Evolutionary conservation across 53 echinoderm and acorn worm species (phyloP).

Genomic region (Patiria pectinifera): DNA sequence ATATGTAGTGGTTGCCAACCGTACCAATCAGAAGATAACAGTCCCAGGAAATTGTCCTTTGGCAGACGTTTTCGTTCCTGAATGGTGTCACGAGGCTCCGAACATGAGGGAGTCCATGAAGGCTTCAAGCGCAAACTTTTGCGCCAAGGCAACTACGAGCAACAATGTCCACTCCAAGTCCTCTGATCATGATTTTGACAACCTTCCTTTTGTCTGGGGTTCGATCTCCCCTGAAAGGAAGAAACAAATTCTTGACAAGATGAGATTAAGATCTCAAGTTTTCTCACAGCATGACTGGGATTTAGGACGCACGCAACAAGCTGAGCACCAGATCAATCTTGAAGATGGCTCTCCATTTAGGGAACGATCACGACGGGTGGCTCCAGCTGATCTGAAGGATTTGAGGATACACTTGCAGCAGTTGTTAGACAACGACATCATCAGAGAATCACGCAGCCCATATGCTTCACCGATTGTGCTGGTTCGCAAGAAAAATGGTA

Average conservation of each 20-base stretch:
- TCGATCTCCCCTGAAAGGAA: constrained; percentile 63
- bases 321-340: constrained; percentile 65
- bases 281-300: constrained; percentile 75
- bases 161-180: not conserved
- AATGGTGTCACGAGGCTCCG: constrained; percentile 39
- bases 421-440: constrained; percentile 57
- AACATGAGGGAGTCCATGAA: not conserved
- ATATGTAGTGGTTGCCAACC: constrained; percentile 31
- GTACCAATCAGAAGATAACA: constrained; percentile 5
- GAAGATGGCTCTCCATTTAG: constrained; percentile 72
- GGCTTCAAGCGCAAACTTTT: not conserved
- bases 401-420: constrained; percentile 47
- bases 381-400: constrained; percentile 66
- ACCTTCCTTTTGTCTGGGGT: constrained; percentile 70
- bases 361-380: constrained; percentile 66
- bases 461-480: constrained; percentile 70
- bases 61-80: constrained; percentile 54
- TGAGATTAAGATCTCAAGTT: constrained; percentile 41
- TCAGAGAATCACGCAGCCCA: constrained; percentile 65
- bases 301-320: constrained; percentile 50
- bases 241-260: constrained; percentile 28
- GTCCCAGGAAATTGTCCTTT: constrained; percentile 32
- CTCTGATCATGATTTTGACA: not conserved
- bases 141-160: not conserved
- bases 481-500: constrained; percentile 64